Evolutionary conservation across 2,113 vertebrate species (phyloP).

Genomic region (Loxodonta africana): DNA sequence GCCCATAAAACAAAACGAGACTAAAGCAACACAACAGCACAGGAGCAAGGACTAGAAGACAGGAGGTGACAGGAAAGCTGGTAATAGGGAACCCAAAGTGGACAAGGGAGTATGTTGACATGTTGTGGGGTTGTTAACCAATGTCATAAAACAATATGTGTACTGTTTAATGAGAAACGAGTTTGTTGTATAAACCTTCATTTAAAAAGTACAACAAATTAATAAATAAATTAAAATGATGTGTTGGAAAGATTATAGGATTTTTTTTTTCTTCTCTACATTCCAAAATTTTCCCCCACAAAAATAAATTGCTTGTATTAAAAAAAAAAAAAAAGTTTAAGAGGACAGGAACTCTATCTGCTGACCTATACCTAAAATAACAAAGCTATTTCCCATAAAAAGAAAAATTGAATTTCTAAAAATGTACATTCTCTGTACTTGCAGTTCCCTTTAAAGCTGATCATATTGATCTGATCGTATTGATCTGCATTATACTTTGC

Average conservation of each 20-base stretch:
- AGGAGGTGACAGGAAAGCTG: too few species aligned
- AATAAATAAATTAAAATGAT: not conserved
- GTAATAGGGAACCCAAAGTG: too few species aligned
- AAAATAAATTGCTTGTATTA: not conserved
- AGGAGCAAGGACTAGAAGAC: too few species aligned
- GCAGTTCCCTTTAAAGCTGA: conserved; percentile 83
- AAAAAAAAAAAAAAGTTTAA: not conserved
- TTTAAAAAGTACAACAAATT: too few species aligned
- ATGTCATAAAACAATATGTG: too few species aligned
- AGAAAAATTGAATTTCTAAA: conserved; percentile 73
- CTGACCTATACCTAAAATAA: conserved; percentile 24
- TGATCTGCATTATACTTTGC: conserved; percentile 83
- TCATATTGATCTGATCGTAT: conserved; percentile 84
- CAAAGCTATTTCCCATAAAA: conserved; percentile 68
- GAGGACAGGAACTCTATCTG: conserved; percentile 40
- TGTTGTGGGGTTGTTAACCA: too few species aligned
- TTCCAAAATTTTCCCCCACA: not conserved
- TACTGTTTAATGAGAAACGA: too few species aligned
- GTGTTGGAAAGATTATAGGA: not conserved
- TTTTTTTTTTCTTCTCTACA: not conserved
- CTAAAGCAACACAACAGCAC: too few species aligned
- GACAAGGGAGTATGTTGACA: too few species aligned
- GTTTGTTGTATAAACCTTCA: too few species aligned
- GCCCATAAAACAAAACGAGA: too few species aligned
- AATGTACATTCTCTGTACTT: conserved; percentile 56